Evolutionary conservation across 1,140 invertebrate species (phyloP).

Genomic region (Pinna nobilis): DNA sequence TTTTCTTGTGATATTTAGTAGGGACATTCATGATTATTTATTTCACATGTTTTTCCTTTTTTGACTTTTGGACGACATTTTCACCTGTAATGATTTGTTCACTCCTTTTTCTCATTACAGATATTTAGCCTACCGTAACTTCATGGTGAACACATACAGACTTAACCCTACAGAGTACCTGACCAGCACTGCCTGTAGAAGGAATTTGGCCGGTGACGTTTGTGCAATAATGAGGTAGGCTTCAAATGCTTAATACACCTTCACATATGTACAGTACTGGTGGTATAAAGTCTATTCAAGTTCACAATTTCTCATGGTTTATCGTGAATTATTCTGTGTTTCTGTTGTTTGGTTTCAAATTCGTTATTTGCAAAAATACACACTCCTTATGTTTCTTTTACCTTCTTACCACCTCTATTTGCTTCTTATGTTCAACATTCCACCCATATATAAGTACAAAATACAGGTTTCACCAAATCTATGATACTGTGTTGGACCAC

Average conservation of each 20-base stretch:
- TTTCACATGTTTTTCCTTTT: too few relatives aligned
- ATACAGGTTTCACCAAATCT: too few relatives aligned
- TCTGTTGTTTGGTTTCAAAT: background rate
- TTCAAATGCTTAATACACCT: background rate
- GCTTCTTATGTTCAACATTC: too few relatives aligned
- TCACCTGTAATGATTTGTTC: background rate
- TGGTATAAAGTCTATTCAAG: background rate
- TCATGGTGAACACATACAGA: slow-evolving; percentile 99
- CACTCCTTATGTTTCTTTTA: too few relatives aligned
- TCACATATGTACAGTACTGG: background rate
- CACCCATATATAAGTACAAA: too few relatives aligned
- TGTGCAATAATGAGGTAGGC: slow-evolving; percentile 95
- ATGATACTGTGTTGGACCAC: background rate
- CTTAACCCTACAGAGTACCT: slow-evolving; percentile 99
- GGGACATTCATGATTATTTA: too few relatives aligned
- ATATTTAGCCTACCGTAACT: slow-evolving; percentile 98
- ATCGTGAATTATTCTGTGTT: too few relatives aligned
- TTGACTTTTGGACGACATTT: background rate
- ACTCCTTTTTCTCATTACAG: slow-evolving; percentile 60
- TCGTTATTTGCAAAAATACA: too few relatives aligned
- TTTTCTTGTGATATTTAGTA: too few relatives aligned
- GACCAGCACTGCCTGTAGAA: slow-evolving; percentile 96
- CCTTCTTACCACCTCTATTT: too few relatives aligned
- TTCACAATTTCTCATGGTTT: background rate
- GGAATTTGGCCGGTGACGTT: slow-evolving; percentile 98